phyloP scores from a whole-genome alignment of 2,113 vertebrate species.

The Pimephales promelas region DNA sequence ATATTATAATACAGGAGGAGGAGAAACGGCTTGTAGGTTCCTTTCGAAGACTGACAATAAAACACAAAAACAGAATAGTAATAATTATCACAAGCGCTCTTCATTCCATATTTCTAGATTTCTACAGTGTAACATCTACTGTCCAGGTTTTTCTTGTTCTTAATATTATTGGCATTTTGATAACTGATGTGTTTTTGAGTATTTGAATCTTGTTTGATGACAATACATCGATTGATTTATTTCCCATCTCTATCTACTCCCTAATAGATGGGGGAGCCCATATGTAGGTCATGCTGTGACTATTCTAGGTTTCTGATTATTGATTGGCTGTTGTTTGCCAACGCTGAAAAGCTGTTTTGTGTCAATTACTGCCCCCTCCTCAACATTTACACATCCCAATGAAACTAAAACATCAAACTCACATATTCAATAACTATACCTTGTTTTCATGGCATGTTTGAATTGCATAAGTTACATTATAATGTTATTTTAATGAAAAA shows the following conservation, averaged over 20 bases:
- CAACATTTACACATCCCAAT: not conserved
- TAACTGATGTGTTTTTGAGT: not conserved
- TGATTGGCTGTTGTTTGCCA: not conserved
- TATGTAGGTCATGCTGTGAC: conserved; percentile 1
- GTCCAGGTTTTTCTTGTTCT: not conserved
- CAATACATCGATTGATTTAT: not conserved
- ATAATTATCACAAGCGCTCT: not conserved
- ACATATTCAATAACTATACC: not conserved
- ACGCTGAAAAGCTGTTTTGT: not conserved
- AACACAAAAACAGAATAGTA: conserved; percentile 43
- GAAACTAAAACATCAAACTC: not conserved
- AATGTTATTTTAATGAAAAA: not conserved
- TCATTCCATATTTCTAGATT: not conserved
- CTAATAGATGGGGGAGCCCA: not conserved
- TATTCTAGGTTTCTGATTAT: not conserved
- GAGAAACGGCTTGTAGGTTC: conserved; percentile 55
- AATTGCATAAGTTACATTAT: not conserved
- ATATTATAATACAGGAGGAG: conserved; percentile 50
- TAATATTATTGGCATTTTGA: not conserved
- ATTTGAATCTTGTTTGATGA: not conserved
- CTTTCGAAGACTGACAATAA: conserved; percentile 66
- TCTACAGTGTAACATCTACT: not conserved
- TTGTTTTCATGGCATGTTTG: not conserved
- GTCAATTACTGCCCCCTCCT: not conserved
- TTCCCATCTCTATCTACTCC: not conserved